Base-by-base conservation (phyloP, 2,797 vertebrate species). In the Acipenser transmontanus region DNA sequence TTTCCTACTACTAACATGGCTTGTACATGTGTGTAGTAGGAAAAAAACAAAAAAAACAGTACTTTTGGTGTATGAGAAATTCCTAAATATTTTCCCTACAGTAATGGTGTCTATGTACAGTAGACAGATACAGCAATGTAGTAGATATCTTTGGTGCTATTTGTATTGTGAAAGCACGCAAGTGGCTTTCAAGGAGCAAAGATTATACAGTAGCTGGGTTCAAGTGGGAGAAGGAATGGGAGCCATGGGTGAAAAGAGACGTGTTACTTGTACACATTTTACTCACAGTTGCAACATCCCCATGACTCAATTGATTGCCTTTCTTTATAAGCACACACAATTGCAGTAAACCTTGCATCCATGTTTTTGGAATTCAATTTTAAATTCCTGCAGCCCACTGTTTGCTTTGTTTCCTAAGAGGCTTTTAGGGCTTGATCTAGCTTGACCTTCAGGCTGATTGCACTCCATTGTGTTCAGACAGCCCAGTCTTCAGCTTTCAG, bases 161-260 rank as follows among this genome's bases (percentile, higher is more conserved):
- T 17, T 59, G 67, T 59, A 12, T 49, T 50, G 11, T 48, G 62
- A 14, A 47, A 63, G 61, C 34, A 47, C 7, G 13, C 4, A 52
- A 68, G 51, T 64, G n/a, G 51, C 49, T 68, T 50, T 63, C 51
- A 63, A 64, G 63, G 67, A 48, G 54, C 62, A 68, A 68, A 56
- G 61, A 51, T 68, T 47, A 49, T 7, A 7, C 11, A n/a, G 6
- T 57, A 17, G 61, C 48, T 57, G 51, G 48, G 34, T 34, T 34
- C 4, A 34, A 34, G 4, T 34, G 4, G 34, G 34, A 34, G 34
- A 34, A 34, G 34, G 34, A 34, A 34, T 34, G 34, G 4, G 34
- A 34, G 6, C 6, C 12, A 9, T 57, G 60, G 60, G 60, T 61
- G 47, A 61, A 61, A 20, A 61, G 17, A 34, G 10, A 61, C 17